Conservation (phyloP, 2,113 vertebrate genomes). For the Numida meleagris region DNA sequence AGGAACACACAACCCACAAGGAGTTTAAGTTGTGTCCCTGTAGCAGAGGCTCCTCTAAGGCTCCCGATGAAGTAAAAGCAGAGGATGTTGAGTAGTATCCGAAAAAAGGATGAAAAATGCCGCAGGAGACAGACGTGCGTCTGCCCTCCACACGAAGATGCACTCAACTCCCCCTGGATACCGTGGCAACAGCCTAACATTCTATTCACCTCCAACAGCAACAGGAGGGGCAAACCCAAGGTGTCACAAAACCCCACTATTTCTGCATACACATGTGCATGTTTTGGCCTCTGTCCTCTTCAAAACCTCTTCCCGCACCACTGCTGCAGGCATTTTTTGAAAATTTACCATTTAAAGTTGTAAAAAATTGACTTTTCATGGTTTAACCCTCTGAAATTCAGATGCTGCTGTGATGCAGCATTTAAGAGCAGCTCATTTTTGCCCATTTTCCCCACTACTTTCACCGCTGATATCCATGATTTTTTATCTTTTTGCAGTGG, state of each 20-base stretch:
- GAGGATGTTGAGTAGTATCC: too few species aligned
- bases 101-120: not conserved
- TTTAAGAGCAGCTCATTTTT: not conserved
- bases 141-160: rapidly evolving
- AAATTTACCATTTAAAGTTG: not conserved
- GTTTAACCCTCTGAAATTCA: rapidly evolving
- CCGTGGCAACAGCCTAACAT: not conserved
- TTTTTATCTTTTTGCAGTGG: not conserved
- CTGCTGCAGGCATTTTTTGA: too few species aligned
- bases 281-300: not conserved
- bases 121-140: not conserved
- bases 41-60: not conserved
- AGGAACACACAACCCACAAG: not conserved
- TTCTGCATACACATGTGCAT: not conserved
- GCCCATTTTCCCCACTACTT: not conserved
- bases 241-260: not conserved
- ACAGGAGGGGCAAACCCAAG: not conserved
- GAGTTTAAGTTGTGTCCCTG: not conserved
- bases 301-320: not conserved
- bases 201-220: not conserved
- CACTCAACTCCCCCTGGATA: rapidly evolving
- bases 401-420: too few species aligned
- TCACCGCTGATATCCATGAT: not conserved
- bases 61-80: not conserved
- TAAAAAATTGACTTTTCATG: not conserved